Conservation (phyloP, 2,797 vertebrate genomes). For the Manis javanica region DNA sequence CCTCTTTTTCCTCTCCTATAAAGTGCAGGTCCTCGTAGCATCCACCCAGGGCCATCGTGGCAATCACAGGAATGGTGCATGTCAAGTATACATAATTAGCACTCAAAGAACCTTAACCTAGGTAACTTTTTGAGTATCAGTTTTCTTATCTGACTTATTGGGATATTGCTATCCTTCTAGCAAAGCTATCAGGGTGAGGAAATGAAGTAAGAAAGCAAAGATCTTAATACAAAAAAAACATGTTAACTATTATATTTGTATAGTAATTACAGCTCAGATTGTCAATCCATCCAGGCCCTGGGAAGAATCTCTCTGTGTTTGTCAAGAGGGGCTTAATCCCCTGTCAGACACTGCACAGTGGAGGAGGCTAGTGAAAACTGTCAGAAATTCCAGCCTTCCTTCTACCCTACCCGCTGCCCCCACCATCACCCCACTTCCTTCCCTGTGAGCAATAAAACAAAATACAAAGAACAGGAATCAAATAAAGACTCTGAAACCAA, state of each 20-base stretch:
- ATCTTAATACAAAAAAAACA: not conserved
- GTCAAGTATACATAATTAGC: fast-evolving
- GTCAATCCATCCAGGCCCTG: not conserved
- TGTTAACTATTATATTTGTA: not conserved
- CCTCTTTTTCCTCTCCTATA: not conserved
- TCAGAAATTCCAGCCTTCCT: slow-evolving; percentile 62
- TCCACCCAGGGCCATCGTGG: not conserved
- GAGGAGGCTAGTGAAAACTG: slow-evolving; percentile 46
- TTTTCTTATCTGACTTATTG: not conserved
- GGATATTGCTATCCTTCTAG: not conserved
- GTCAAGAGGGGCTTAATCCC: not conserved
- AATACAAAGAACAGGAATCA: slow-evolving; percentile 79
- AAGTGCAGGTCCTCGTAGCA: fast-evolving
- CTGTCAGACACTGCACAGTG: fast-evolving
- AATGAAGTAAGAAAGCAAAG: not conserved
- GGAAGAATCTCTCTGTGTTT: not conserved
- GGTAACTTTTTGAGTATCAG: not conserved
- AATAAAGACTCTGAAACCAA: slow-evolving; percentile 78
- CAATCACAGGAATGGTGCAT: fast-evolving
- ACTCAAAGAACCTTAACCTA: not conserved
- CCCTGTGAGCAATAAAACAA: slow-evolving; percentile 70
- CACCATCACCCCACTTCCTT: not conserved
- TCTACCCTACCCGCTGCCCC: slow-evolving; percentile 50
- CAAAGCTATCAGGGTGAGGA: fast-evolving
- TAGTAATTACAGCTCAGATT: not conserved